These are phyloP conservation scores for Pyrocoelia pectoralis DNA, from an alignment of 2,888 invertebrate species.

Conservation along the genomic window DNA sequence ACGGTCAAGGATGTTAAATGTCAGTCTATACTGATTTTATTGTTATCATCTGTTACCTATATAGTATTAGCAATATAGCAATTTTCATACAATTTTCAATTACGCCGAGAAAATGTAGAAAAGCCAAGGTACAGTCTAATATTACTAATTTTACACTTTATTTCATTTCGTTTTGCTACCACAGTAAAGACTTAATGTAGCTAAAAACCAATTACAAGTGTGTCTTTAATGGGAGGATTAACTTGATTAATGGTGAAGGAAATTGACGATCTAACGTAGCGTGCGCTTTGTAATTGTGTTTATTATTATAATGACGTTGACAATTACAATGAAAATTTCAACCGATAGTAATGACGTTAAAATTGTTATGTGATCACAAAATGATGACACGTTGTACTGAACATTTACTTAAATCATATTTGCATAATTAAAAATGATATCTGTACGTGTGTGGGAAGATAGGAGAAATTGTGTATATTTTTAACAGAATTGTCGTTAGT, in stretches of 20 bases:
- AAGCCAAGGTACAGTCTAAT: background rate
- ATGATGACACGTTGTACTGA: constrained; percentile 17
- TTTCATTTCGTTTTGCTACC: background rate
- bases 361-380: constrained; percentile 25
- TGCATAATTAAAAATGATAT: constrained; percentile 37
- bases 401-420: constrained; percentile 41
- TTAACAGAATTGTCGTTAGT: constrained; percentile 24
- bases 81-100: background rate
- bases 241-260: background rate
- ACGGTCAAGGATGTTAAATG: too few relatives aligned
- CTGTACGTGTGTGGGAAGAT: constrained; percentile 39
- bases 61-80: too few relatives aligned
- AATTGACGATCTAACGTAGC: background rate
- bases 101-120: too few relatives aligned
- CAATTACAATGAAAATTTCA: background rate
- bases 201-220: constrained; percentile 1
- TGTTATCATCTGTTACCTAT: too few relatives aligned
- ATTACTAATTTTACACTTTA: background rate
- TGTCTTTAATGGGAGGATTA: constrained; percentile 1
- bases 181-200: background rate
- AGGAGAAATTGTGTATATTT: too few relatives aligned
- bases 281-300: constrained; percentile 1
- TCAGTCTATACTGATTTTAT: too few relatives aligned
- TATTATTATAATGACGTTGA: background rate
- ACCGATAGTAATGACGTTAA: background rate